These are phyloP conservation scores for Setophaga petechia DNA, from an alignment of 2,113 vertebrate species.

Conservation along the genomic window DNA sequence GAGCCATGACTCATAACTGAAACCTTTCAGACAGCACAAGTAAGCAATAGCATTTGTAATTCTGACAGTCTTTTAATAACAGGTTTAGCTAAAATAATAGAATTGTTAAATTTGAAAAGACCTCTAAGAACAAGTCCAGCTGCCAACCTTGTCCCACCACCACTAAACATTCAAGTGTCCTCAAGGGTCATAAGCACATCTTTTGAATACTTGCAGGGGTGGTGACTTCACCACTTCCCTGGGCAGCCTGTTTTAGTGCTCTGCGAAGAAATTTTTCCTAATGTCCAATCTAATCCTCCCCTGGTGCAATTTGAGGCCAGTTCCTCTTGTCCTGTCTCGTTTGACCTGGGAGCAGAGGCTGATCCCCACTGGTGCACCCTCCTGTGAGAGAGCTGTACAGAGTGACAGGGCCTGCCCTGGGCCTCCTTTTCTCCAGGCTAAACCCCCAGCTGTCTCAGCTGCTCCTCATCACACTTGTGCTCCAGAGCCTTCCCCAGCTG, in stretches of 20 bases:
- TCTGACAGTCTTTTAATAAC: not conserved
- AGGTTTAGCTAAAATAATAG: not conserved
- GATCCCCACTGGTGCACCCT: not conserved
- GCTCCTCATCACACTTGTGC: not conserved
- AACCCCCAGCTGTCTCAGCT: not conserved
- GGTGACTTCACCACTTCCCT: not conserved
- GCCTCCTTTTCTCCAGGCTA: not conserved
- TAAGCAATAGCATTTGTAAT: not conserved
- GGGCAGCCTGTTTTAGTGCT: not conserved
- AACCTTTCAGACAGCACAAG: not conserved
- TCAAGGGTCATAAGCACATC: not conserved
- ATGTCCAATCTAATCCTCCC: not conserved
- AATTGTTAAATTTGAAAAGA: not conserved
- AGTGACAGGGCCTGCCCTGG: rapidly evolving
- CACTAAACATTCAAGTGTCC: not conserved
- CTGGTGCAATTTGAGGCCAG: not conserved
- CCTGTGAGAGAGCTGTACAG: not conserved
- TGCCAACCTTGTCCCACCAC: not conserved
- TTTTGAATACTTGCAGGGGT: not conserved
- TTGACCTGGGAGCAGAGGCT: not conserved
- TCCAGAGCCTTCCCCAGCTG: not conserved
- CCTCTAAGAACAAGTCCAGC: not conserved
- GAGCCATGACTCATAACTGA: not conserved
- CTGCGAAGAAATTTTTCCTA: not conserved
- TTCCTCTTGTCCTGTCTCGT: not conserved